These are phyloP conservation scores for Fissipunctia ypsillon DNA, from an alignment of 2,888 invertebrate genomes.

Conservation along the genomic window DNA sequence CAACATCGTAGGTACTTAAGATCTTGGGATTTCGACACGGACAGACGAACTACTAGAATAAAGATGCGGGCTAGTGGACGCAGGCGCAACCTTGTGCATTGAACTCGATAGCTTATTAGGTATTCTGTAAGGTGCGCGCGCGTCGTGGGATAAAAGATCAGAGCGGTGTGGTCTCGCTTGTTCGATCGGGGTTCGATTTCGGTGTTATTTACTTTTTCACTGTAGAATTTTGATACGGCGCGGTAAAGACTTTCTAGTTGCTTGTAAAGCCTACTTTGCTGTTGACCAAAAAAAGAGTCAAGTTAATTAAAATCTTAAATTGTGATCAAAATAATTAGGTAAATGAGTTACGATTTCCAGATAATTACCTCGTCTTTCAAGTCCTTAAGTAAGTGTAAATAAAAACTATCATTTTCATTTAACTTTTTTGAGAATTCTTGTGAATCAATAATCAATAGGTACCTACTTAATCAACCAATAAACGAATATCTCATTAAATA, in stretches of 20 bases:
- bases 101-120: slow-evolving; percentile 72
- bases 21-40: slow-evolving; percentile 37
- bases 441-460: neutral
- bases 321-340: neutral
- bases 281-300: neutral
- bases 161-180: slow-evolving; percentile 62
- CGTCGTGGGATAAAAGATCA: slow-evolving; percentile 75
- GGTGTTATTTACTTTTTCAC: slow-evolving; percentile 30
- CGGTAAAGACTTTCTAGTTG: neutral
- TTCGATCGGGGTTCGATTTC: slow-evolving; percentile 46
- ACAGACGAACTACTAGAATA: slow-evolving; percentile 47
- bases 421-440: neutral
- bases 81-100: slow-evolving; percentile 69
- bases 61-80: slow-evolving; percentile 51
- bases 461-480: neutral
- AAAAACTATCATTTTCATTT: neutral
- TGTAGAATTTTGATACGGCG: neutral
- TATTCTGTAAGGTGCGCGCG: slow-evolving; percentile 69
- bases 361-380: neutral
- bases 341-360: neutral
- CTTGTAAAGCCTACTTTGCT: neutral
- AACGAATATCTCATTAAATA: neutral
- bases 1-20: slow-evolving; percentile 2
- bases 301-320: neutral
- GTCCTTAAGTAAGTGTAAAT: neutral